Evolutionary conservation across 2,888 invertebrate genomes (phyloP).

Genomic region (Mimumesa dahlbomi): DNA sequence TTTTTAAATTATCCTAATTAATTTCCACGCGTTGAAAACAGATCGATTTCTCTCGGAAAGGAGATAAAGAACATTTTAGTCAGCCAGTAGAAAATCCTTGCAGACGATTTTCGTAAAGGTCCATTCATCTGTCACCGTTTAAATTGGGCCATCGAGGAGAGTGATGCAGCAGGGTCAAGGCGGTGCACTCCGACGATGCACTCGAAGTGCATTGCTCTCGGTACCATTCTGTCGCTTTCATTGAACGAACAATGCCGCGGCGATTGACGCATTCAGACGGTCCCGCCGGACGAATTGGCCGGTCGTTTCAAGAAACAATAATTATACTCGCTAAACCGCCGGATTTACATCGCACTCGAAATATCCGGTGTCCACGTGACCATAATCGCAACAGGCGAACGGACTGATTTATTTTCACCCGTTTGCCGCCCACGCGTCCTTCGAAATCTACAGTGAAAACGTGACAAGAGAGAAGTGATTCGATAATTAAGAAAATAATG

Average conservation of each 20-base stretch:
- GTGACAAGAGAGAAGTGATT: no score
- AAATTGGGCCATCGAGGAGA: slow-evolving; percentile 33
- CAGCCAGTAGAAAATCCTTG: no score
- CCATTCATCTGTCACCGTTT: not conserved
- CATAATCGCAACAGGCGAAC: not conserved
- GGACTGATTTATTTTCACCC: no score
- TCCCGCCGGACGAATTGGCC: slow-evolving; percentile 52
- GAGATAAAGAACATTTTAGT: no score
- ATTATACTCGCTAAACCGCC: slow-evolving; percentile 41
- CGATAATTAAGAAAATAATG: no score
- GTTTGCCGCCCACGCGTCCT: no score
- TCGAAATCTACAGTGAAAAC: no score
- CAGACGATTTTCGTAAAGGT: no score
- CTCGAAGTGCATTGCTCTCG: slow-evolving; percentile 50
- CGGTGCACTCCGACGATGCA: slow-evolving; percentile 47
- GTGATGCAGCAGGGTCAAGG: slow-evolving; percentile 45
- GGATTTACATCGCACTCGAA: slow-evolving; percentile 48
- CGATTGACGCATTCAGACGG: slow-evolving; percentile 67
- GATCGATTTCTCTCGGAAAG: no score
- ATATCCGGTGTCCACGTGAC: slow-evolving; percentile 36
- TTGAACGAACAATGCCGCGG: slow-evolving; percentile 61
- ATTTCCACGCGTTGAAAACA: no score
- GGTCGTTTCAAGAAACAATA: slow-evolving; percentile 50
- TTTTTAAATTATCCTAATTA: no score
- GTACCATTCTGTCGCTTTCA: slow-evolving; percentile 52